These are phyloP conservation scores for Luperina testacea DNA, from an alignment of 2,888 invertebrate genomes.

Conservation along the genomic window DNA sequence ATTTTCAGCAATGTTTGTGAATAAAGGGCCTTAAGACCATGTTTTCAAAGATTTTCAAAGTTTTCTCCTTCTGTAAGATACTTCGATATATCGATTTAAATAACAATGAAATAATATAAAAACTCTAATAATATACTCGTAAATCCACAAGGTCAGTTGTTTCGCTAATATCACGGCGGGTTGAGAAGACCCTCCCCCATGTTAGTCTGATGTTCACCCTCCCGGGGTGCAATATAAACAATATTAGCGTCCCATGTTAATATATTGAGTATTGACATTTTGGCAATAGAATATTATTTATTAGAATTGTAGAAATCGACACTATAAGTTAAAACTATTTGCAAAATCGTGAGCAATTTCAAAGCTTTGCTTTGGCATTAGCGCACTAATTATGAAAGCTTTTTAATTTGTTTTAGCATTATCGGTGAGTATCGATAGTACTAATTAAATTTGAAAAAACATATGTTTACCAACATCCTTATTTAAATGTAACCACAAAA, in stretches of 20 bases:
- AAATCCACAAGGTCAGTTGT: conserved; percentile 43
- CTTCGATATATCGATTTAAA: not conserved
- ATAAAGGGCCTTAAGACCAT: too few species aligned
- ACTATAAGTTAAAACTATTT: not conserved
- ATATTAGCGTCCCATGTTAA: conserved; percentile 49
- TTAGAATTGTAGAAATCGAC: not conserved
- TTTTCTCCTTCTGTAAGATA: not conserved
- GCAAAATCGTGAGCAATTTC: not conserved
- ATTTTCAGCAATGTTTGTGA: too few species aligned
- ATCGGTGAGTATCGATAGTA: too few species aligned
- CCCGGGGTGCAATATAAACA: conserved; percentile 50
- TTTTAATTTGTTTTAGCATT: too few species aligned
- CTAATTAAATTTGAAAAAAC: too few species aligned
- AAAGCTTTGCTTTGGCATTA: not conserved
- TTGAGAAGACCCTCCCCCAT: conserved; percentile 36
- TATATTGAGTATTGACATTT: conserved; percentile 45
- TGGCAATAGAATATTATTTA: conserved; percentile 14
- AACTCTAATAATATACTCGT: not conserved
- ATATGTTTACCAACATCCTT: too few species aligned
- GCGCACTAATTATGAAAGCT: too few species aligned
- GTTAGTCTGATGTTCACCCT: conserved; percentile 29
- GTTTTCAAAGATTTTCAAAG: not conserved
- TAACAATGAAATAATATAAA: not conserved
- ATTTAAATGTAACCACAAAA: not conserved
- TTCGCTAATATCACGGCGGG: conserved; percentile 29